Evolutionary conservation across 2,888 invertebrate genomes (phyloP), one percentile per base, ranked within the genome.

Genomic region (Lapara coniferarum): DNA sequence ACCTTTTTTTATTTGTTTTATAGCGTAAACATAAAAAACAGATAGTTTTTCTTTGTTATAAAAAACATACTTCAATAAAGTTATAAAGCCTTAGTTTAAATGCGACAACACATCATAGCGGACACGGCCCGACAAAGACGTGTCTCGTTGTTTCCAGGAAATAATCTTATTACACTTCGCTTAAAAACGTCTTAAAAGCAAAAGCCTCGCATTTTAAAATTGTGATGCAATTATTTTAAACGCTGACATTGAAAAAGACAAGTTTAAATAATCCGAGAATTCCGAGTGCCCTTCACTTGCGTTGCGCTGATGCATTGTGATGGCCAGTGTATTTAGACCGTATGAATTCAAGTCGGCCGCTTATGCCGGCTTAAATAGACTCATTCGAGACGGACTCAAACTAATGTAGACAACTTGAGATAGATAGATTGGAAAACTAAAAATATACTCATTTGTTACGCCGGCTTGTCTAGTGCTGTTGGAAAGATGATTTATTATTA

Each of bases 151-250:
- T 84, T 92, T 93, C 90, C 90, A 90, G 92, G 92, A 93, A 93
- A 91, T 89, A 89, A 87, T 90, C 85, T 89, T 89, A 87, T 89
- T 85, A 89, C 82, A 88, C 82, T 85, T 82, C 83, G 87, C 84
- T 88, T 91, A 88, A 90, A 90, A 88, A 85, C 80, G 87, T 89
- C 86, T 90, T 91, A 91, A 91, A 90, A 89, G 91, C 91, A 89
- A 89, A 89, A 90, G 89, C 82, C 85, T 89, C 89, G 87, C 91
- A 88, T 91, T 92, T 92, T 86, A 91, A 92, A 93, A 91, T 90
- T 92, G 93, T 93, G 93, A 93, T 92, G 93, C 92, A 93, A 93
- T 93, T 93, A 93, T 93, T 93, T 93, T 93, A 93, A 93, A 92
- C 88, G 91, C 87, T 91, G 93, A 93, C 93, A 93, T 93, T 93